A percentile compares a stretch with the other conserved stretches of the same genome.
These are phyloP conservation scores for Volucella inflata DNA, from an alignment of 2,888 invertebrate genomes.

Conservation along the genomic window DNA sequence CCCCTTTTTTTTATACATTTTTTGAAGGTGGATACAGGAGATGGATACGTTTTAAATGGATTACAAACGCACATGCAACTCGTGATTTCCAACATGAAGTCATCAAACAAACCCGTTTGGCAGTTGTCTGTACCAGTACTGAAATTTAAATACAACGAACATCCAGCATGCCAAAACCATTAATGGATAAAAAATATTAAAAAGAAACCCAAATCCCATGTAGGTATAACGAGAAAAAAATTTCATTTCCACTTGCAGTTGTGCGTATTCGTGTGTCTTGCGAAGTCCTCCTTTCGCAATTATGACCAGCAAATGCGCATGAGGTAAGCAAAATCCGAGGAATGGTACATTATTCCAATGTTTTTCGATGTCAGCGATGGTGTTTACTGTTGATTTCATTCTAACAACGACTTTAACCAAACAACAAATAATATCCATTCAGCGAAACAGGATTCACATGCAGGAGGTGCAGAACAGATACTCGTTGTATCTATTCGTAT, in stretches of 20 bases:
- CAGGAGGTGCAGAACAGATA: constrained; percentile 1
- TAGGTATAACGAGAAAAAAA: constrained; percentile 45
- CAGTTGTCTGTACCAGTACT: too few species aligned
- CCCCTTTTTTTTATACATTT: neutral
- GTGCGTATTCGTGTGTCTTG: neutral
- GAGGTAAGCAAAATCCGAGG: neutral
- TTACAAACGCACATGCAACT: constrained; percentile 43
- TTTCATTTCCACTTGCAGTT: constrained; percentile 18
- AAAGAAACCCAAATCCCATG: constrained; percentile 31
- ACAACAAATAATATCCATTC: constrained; percentile 45
- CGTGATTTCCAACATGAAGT: constrained; percentile 6
- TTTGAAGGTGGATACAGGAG: constrained; percentile 6
- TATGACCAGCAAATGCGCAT: constrained; percentile 24
- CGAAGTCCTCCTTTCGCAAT: constrained; percentile 19
- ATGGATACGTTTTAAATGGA: constrained; percentile 38
- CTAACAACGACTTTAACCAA: constrained; percentile 39
- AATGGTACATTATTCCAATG: constrained; percentile 16
- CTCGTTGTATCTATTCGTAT: too few species aligned
- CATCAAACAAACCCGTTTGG: constrained; percentile 21
- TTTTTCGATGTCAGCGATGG: constrained; percentile 28
- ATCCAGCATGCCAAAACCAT: constrained; percentile 46
- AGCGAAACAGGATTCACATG: constrained; percentile 4
- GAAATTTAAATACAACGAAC: constrained; percentile 68
- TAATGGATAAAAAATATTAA: constrained; percentile 24
- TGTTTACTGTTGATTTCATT: constrained; percentile 19